Base-by-base conservation (phyloP, 35 echinoderm and acorn worm species). In the Eucidaris tribuloides region DNA sequence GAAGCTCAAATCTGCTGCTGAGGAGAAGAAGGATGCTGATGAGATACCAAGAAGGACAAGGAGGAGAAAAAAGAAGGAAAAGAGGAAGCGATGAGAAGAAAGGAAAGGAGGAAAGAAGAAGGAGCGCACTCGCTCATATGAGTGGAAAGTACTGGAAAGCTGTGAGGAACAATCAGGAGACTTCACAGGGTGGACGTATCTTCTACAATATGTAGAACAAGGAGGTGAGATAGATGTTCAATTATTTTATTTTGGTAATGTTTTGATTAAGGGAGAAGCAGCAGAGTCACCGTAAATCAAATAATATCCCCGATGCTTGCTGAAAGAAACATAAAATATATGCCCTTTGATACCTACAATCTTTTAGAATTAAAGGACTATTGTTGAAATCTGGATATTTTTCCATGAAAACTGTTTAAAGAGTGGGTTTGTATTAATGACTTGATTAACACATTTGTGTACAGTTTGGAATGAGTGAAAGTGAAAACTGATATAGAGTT, bases 171-270 rank as follows among this genome's bases (percentile, higher is more conserved):
- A 93, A 99, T 79, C 90, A 30, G 61, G 59, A 27, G 96, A 99
- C 45, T 99, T 99, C 78, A 99, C 96, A 46, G 91, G 91, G 22
- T 99, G 96, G 96, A 99, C 91, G 9, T 99, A 99, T 63, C 83
- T 99, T 17, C 83, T 99, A 29, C 96, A 99, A 46, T 99, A 87
- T 89, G 96, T 99, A 27, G 96, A 99, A 55, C 91, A 93, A n/a
- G 81, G 83, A 93, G 96, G 96, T 99, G 80, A 57, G 11, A 14
- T 55, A 55, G 11, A 55, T 55, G 50, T n/a, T 14, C 11, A 14
- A 11, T 11, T 55, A 11, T 11, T 14, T 14, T 14, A 14, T 13
- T 55, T 55, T 55, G 13, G 13, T 14, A n/a, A 55, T 55, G 13
- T 55, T 5, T 22, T 5, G 24, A 31, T n/a, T 62, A 27, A n/a